Evolutionary conservation across 2,113 vertebrate genomes (phyloP).

Genomic region (Stegastes partitus): DNA sequence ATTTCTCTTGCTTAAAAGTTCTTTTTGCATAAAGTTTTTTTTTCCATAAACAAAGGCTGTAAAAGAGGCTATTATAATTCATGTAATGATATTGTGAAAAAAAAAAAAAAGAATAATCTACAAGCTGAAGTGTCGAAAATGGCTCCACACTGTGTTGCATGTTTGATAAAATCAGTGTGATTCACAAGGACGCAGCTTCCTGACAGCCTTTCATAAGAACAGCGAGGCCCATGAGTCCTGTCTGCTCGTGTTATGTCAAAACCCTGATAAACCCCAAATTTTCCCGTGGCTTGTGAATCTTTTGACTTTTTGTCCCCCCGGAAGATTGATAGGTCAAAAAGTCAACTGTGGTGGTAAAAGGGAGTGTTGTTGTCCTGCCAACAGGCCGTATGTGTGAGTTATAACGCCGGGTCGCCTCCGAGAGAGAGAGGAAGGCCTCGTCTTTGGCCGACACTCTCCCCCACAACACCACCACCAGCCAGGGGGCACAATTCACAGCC

Average conservation of each 20-base stretch:
- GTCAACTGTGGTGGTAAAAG: slow-evolving; percentile 60
- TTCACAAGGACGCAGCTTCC: slow-evolving; percentile 57
- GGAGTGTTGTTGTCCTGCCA: slow-evolving; percentile 58
- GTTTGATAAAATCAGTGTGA: slow-evolving; percentile 32
- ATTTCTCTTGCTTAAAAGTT: slow-evolving; percentile 42
- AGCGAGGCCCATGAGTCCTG: slow-evolving; percentile 30
- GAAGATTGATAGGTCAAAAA: slow-evolving; percentile 68
- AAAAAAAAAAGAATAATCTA: slow-evolving; percentile 4
- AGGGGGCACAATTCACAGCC: slow-evolving; percentile 72
- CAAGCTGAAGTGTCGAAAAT: slow-evolving; percentile 26
- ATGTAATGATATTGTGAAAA: neutral
- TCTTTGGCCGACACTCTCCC: slow-evolving; percentile 43
- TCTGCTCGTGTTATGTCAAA: slow-evolving; percentile 50
- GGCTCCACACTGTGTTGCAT: slow-evolving; percentile 26
- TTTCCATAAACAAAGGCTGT: neutral
- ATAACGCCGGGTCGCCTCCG: slow-evolving; percentile 61
- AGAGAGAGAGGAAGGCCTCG: slow-evolving; percentile 50
- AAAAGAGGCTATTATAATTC: neutral
- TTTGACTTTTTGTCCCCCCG: slow-evolving; percentile 52
- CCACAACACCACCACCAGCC: slow-evolving; percentile 50
- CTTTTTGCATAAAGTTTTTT: slow-evolving; percentile 4
- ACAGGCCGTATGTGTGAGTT: slow-evolving; percentile 64
- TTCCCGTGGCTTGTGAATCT: slow-evolving; percentile 50
- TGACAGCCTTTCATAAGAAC: slow-evolving; percentile 54
- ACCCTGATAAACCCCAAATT: slow-evolving; percentile 37